phyloP scores from a whole-genome alignment of 2,888 invertebrate genomes.

The Mesorhabditis spiculigera region DNA sequence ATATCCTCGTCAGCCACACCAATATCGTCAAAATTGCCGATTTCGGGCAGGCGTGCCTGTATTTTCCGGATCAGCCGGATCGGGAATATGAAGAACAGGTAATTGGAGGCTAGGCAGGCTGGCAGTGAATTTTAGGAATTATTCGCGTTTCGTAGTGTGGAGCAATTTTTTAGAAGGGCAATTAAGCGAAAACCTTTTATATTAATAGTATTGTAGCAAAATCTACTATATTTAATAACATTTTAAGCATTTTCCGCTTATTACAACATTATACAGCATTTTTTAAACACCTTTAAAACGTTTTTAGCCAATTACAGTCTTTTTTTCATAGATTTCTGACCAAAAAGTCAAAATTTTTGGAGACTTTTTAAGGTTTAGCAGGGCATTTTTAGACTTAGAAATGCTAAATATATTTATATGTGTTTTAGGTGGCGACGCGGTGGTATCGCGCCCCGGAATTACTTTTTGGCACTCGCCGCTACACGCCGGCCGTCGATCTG shows the following conservation, averaged over 20 bases:
- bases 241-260: too few relatives aligned
- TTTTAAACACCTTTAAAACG: too few relatives aligned
- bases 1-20: slow-evolving; percentile 39
- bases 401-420: background rate
- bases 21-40: slow-evolving; percentile 47
- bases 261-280: too few relatives aligned
- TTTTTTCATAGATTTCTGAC: too few relatives aligned
- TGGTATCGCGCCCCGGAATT: slow-evolving; percentile 53
- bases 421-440: slow-evolving; percentile 39
- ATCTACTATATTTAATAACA: too few relatives aligned
- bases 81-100: slow-evolving; percentile 50
- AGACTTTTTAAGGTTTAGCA: background rate
- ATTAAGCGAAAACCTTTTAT: too few relatives aligned
- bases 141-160: too few relatives aligned
- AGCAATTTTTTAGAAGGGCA: too few relatives aligned
- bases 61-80: slow-evolving; percentile 29
- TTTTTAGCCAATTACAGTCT: too few relatives aligned
- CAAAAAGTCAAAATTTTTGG: too few relatives aligned
- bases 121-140: too few relatives aligned
- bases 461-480: slow-evolving; percentile 32
- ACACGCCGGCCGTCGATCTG: slow-evolving; percentile 30
- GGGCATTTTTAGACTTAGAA: background rate
- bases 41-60: slow-evolving; percentile 52
- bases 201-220: too few relatives aligned
- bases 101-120: slow-evolving; percentile 8